Base-by-base conservation (phyloP, 2,797 vertebrate genomes). In the Nannoperca obscura region DNA sequence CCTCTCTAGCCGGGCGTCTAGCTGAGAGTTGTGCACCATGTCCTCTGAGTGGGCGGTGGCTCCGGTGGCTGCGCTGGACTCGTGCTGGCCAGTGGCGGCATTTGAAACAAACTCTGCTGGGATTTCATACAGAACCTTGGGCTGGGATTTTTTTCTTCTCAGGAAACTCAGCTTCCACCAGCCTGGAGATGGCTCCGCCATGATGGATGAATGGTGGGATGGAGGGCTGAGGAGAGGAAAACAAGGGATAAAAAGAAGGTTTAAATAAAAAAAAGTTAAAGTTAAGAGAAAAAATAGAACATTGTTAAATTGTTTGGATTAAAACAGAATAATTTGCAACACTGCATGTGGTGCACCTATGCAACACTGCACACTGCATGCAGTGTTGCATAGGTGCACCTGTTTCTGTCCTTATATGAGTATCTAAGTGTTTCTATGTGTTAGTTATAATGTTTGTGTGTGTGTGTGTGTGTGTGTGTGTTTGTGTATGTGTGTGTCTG, bases 81-180 rank as follows among this genome's bases (percentile, higher is more conserved):
- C 49, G 0, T 76, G 73, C 17, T 82, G 82, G 24, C 54, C 10
- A 0, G 70, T 14, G 49, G 72, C 0, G 55, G 86, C 92, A 0
- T 90, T 92, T 13, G 87, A 91, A 8, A 79, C 88, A 15, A 80
- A 89, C 46, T 96, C 92, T 1, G 94, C 93, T 0, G 97, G 95
- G 63, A 94, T 95, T 88, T 97, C 96, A 27, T 97, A 96, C 68
- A 96, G 90, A 63, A 96, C 96, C 71, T 95, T 88, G 42, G 96
- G 91, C 30, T 92, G 93, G 7, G 96, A 96, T 58, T 96, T 97
- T 55, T 96, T 97, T 85, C 96, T 97, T 76, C 96, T 90, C 54
- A 97, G 94, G 85, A 98, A 98, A 17, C 96, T 97, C 69, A 97
- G 80, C 87, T 97, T 97, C 97, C 97, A 98, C 97, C 97, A 97